A percentile compares a stretch with the other conserved stretches of the same genome.
Conservation (phyloP, 1,140 invertebrate species). For the Akabosia matsudoensis region DNA sequence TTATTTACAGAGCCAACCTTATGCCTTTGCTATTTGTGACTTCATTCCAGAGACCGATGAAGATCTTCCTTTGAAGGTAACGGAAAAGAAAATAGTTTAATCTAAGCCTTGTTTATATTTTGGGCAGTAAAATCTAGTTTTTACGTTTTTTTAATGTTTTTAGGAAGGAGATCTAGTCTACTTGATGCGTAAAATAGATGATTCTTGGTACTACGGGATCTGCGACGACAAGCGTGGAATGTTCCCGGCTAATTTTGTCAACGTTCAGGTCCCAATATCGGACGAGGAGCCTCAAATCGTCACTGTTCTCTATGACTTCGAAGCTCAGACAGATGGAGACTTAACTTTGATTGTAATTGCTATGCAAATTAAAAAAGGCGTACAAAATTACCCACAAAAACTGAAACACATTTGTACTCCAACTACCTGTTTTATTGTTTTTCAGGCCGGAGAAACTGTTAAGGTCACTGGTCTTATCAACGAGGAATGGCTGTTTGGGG, state of each 20-base stretch:
- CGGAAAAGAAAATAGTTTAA: slow-evolving; percentile 51
- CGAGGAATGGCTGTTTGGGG: slow-evolving; percentile 77
- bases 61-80: slow-evolving; percentile 71
- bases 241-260: slow-evolving; percentile 75
- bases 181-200: slow-evolving; percentile 65
- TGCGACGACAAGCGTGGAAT: slow-evolving; percentile 66
- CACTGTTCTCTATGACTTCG: slow-evolving; percentile 57
- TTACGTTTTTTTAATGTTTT: neutral
- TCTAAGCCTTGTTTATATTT: neutral
- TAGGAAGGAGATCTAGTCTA: slow-evolving; percentile 69
- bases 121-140: neutral
- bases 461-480: slow-evolving; percentile 68
- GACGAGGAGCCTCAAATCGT: slow-evolving; percentile 44
- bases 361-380: neutral
- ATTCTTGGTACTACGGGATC: slow-evolving; percentile 75
- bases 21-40: slow-evolving; percentile 71
- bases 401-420: neutral
- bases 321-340: slow-evolving; percentile 61
- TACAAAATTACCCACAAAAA: neutral
- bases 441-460: slow-evolving; percentile 67
- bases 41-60: slow-evolving; percentile 65
- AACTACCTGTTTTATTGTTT: neutral
- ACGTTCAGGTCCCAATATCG: slow-evolving; percentile 68
- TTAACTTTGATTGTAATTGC: slow-evolving; percentile 57
- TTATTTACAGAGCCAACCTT: slow-evolving; percentile 57